Conservation (phyloP, 2,888 invertebrate genomes). For the Eretmocerus hayati region DNA sequence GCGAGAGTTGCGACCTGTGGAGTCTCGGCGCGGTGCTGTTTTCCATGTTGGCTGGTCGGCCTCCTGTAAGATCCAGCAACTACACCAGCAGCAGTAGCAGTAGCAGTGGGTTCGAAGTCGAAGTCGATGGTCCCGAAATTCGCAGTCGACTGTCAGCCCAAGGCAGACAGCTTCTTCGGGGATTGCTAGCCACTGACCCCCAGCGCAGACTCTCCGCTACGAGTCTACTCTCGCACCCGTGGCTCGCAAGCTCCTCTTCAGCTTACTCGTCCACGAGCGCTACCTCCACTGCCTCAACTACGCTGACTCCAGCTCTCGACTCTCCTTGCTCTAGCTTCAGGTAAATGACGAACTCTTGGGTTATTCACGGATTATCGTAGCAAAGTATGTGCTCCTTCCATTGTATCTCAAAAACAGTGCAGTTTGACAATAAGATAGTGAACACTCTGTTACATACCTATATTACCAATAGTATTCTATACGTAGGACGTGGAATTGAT, state of each 20-base stretch:
- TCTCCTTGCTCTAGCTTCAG: too few relatives aligned
- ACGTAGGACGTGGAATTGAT: too few relatives aligned
- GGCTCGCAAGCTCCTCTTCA: too few relatives aligned
- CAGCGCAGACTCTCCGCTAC: conserved; percentile 61
- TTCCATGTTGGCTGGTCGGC: conserved; percentile 78
- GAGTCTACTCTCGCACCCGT: conserved; percentile 61
- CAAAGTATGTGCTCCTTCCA: too few relatives aligned
- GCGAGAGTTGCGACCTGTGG: conserved; percentile 93
- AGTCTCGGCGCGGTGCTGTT: conserved; percentile 90
- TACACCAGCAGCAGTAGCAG: conserved; percentile 75
- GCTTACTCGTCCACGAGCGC: background rate
- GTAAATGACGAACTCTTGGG: too few relatives aligned
- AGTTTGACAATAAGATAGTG: too few relatives aligned
- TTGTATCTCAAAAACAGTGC: too few relatives aligned
- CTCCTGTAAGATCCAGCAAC: conserved; percentile 72
- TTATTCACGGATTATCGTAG: too few relatives aligned
- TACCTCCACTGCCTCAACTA: too few relatives aligned
- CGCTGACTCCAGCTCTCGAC: too few relatives aligned
- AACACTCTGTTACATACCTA: too few relatives aligned
- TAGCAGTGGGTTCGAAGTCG: conserved; percentile 69
- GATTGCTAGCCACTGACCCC: conserved; percentile 74
- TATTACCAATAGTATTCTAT: too few relatives aligned
- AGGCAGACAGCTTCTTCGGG: conserved; percentile 69
- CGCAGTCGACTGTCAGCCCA: conserved; percentile 58
- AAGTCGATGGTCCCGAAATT: conserved; percentile 69